Evolutionary conservation across 2,797 vertebrate species (phyloP), one percentile per base, ranked within the genome.

Genomic region (Eulemur coronatus): DNA sequence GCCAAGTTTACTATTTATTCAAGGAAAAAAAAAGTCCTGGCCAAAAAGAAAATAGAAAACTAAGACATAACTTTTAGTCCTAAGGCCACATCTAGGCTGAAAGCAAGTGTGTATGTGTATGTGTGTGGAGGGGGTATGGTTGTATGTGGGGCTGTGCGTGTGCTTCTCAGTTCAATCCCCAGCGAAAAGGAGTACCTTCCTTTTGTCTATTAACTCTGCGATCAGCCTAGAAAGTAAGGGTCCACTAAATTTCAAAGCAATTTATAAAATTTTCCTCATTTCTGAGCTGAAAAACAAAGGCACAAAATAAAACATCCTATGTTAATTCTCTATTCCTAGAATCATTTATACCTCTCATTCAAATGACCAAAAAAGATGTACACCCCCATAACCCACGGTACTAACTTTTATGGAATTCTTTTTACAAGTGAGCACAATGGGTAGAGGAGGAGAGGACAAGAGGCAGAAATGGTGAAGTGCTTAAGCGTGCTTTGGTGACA

Each of bases 41-140:
- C n/a, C 22, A 80, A 86, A 94, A 93, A 89, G 69, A 80, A 94
- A 75, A 52, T 5, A n/a, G 79, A 96, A 84, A 89, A 92, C 46
- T 18, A 70, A 93, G 69, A 67, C 24, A 89, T 63, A 78, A 26
- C 50, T 91, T 70, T 65, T 50, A 72, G 72, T 91, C 41, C 22
- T 69, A 35, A 94, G 76, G 55, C 48, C 18, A 22, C 10, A 43
- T 86, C 5, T 55, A 93, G 26, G 80, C 57, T 24, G 11, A 89
- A 52, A 86, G n/a, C 3, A n/a, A 10, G 63, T 11, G 22, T 30
- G 30, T n/a, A 35, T 15, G 17, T 41, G 17, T 13, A 35, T 4
- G 26, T 4, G 28, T 43, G 43, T 9, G 61, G 38, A 41, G 30
- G 61, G 4, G 24, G 57, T 57, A 26, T 57, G 55, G 55, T 26